Evolutionary conservation across 2,113 vertebrate species (phyloP), one percentile per base, ranked within the genome.

Genomic region (Marmota monax): DNA sequence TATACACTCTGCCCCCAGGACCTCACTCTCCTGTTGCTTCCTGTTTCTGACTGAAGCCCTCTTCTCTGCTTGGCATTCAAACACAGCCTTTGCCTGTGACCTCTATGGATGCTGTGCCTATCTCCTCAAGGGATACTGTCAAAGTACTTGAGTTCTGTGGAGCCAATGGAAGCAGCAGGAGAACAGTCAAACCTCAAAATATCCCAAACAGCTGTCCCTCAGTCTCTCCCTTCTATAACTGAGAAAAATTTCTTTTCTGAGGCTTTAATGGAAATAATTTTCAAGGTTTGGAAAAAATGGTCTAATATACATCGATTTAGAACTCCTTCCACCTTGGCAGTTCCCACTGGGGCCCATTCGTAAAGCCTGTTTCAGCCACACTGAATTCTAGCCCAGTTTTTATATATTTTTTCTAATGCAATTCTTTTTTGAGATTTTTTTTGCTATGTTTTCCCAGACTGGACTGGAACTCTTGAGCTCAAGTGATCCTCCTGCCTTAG

Each of bases 241-340:
- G 67, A 85, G 58, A 27, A 32, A 34, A 67, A 14, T 67, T 86
- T 72, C 69, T 92, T 22, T 53, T 53, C 51, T 37, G 51, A 87
- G 9, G 12, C 29, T 93, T 37, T 87, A 78, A 65, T 39, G 48
- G 48, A 80, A 89, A 88, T 84, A 23, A 18, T 72, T 96, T 94
- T 73, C 67, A 76, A 27, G 18, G 80, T 82, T 63, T 80, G n/a
- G 39, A 53, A 82, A 70, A 74, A 39, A 67, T 12, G 29, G 25
- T 67, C 65, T 67, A 67, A 29, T 42, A n/a, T 61, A 69, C 53
- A 78, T 84, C n/a, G 0, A 17, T 23, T 23, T 53, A 82, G 69
- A 95, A 76, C 29, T 22, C 48, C 12, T 69, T 7, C 45, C 29
- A 88, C 8, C 8, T 39, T 39, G 72, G 82, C 32, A 70, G 8